These are phyloP conservation scores for Phalangium opilio DNA, from an alignment of 2,888 invertebrate genomes.

Conservation along the genomic window DNA sequence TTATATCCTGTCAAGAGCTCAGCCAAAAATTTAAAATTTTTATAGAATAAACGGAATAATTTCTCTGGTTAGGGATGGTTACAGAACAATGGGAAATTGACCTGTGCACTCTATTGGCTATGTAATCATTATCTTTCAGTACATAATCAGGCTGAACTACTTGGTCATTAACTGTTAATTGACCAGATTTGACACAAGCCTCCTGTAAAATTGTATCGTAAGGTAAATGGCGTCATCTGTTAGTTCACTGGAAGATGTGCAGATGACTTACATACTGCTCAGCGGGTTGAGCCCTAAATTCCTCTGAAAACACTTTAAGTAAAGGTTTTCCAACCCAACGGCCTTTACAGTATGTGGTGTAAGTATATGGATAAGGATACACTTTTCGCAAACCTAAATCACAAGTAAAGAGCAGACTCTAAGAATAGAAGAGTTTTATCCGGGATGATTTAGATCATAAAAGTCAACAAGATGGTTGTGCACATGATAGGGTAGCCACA, in stretches of 20 bases:
- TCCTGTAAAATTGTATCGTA: constrained; percentile 7
- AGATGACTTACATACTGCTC: constrained; percentile 52
- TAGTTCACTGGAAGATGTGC: no score
- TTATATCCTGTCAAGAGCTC: no score
- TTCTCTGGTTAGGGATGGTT: no score
- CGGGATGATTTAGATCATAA: no score
- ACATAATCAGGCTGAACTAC: constrained; percentile 78
- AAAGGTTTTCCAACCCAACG: constrained; percentile 90
- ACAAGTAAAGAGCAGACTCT: no score
- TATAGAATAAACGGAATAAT: no score
- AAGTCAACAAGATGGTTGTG: no score
- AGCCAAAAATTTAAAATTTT: no score
- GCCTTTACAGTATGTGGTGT: constrained; percentile 89
- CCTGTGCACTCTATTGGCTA: constrained; percentile 66
- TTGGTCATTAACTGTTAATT: constrained; percentile 30
- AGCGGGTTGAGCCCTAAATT: constrained; percentile 81
- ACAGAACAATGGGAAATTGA: no score
- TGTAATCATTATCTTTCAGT: constrained; percentile 78
- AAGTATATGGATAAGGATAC: constrained; percentile 92
- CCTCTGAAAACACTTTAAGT: constrained; percentile 76
- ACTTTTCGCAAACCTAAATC: constrained; percentile 76
- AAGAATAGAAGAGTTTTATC: no score
- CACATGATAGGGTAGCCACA: no score
- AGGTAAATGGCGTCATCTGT: not conserved
- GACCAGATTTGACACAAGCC: constrained; percentile 12